phyloP scores from a whole-genome alignment of 1,140 invertebrate genomes.

The Pseudomyrmex gracilis region DNA sequence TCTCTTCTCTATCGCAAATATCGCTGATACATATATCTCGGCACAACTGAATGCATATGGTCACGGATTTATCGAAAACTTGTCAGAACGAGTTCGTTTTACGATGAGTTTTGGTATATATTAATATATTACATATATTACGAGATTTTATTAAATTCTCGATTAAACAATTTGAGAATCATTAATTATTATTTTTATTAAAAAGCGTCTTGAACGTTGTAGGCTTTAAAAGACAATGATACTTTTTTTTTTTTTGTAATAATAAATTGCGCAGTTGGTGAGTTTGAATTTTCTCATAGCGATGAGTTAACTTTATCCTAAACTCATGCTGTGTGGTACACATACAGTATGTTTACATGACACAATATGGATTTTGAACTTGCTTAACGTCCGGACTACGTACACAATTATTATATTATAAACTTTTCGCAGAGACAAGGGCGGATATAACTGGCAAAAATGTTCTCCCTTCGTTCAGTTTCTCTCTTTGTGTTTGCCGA shows the following conservation, averaged over 20 bases:
- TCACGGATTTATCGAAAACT: neutral
- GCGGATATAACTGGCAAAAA: conserved; percentile 19
- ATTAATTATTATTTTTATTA: too few species aligned
- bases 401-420: conserved; percentile 52
- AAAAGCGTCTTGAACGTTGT: too few species aligned
- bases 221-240: too few species aligned
- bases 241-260: too few species aligned
- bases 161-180: too few species aligned
- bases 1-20: conserved; percentile 7
- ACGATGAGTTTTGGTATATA: neutral
- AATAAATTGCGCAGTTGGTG: too few species aligned
- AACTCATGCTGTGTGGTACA: too few species aligned
- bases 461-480: conserved; percentile 34
- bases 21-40: conserved; percentile 1
- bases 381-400: neutral
- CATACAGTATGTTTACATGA: neutral
- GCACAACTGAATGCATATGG: neutral
- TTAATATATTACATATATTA: too few species aligned
- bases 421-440: conserved; percentile 25
- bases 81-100: neutral
- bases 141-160: too few species aligned
- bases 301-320: too few species aligned
- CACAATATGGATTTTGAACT: neutral
- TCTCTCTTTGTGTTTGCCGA: conserved; percentile 54
- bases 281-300: too few species aligned